Conservation (phyloP, 1,140 invertebrate genomes). For the Drosophila aff. region DNA sequence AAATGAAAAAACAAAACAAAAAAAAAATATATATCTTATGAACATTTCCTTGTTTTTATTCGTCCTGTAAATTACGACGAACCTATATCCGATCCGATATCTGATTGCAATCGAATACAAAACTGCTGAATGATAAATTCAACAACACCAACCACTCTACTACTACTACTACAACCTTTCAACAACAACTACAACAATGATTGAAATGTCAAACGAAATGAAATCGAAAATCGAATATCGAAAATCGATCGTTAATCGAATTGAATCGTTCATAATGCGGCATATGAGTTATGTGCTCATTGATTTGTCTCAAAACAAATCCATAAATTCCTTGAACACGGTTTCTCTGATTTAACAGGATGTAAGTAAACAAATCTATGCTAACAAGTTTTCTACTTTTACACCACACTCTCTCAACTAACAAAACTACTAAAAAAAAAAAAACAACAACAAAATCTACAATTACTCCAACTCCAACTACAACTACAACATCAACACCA, state of each 20-base stretch:
- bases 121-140: conserved; percentile 47
- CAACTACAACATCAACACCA: conserved; percentile 19
- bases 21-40: conserved; percentile 30
- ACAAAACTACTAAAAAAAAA: conserved; percentile 13
- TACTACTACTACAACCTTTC: conserved; percentile 22
- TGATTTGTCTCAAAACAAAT: conserved; percentile 66
- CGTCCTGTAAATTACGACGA: conserved; percentile 39
- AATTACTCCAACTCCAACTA: conserved; percentile 7
- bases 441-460: conserved; percentile 14
- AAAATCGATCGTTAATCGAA: conserved; percentile 25
- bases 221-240: conserved; percentile 16
- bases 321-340: conserved; percentile 67
- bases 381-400: conserved; percentile 39
- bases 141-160: conserved; percentile 47
- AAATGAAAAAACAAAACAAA: conserved; percentile 33
- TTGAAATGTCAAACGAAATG: conserved; percentile 46
- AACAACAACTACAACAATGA: conserved; percentile 54
- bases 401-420: conserved; percentile 32
- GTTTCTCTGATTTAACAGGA: conserved; percentile 72
- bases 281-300: conserved; percentile 57
- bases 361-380: conserved; percentile 73
- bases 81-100: conserved; percentile 46
- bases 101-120: conserved; percentile 39
- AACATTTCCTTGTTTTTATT: conserved; percentile 35
- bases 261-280: conserved; percentile 56